Base-by-base conservation (phyloP, 2,888 invertebrate species). In the Hirtodrosophila confusa region DNA sequence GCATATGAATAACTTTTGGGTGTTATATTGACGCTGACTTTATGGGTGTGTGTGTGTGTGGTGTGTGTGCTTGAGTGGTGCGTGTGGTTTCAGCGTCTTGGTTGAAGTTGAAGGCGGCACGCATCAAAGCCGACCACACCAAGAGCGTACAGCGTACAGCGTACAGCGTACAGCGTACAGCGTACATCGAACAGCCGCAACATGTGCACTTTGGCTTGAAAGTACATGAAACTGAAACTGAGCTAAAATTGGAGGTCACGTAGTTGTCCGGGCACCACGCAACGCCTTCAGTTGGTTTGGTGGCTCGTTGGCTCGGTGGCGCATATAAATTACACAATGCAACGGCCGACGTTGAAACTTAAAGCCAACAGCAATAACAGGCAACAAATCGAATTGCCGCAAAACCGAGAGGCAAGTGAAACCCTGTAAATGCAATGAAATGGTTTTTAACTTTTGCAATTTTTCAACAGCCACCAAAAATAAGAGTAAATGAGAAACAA, bases 341-440 rank as follows among this genome's bases (percentile, higher is more conserved):
- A 66, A 54, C 61, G 27, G 35, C 31, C 6, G 31, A 7, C 27
- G 43, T 51, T 56, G 63, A 58, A 62, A 55, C 57, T 35, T 44
- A 61, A 73, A 43, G 54, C 54, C 54, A 50, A 54, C 3, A 47
- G 40, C 56, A 39, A 39, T 17, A 17, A n/a, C 31, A 7, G 47
- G 47, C 63, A 56, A 61, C 84, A 76, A 78, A 80, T 78, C 82
- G 80, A 84, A 78, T 71, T 73, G 84, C 75, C 68, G 60, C 70
- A 72, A 72, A 66, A 67, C 45, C 37, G 54, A 51, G 57, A 47
- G 56, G 65, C 84, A 80, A 80, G 84, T 86, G 84, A 85, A 85
- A 77, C 84, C 84, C 86, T 78, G 71, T 80, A 85, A 85, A 80
- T 85, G 84, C 86, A 85, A 83, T 83, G 82, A 83, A 83, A 83